These are phyloP conservation scores for Chelonus insularis DNA, from an alignment of 1,140 invertebrate species.

Conservation along the genomic window DNA sequence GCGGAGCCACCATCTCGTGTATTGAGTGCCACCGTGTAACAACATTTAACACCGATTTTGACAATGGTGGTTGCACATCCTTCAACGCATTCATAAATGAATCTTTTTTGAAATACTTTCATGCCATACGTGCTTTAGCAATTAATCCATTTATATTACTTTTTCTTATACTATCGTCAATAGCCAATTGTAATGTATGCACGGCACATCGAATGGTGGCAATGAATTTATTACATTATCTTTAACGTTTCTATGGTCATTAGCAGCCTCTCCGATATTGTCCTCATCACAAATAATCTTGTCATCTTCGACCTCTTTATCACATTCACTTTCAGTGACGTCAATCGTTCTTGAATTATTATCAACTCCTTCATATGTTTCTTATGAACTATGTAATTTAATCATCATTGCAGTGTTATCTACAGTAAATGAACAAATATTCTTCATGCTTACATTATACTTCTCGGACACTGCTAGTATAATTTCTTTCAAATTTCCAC, in stretches of 20 bases:
- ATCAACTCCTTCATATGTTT: neutral
- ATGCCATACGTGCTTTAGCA: neutral
- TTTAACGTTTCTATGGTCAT: neutral
- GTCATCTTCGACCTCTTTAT: no score
- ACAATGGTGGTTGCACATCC: neutral
- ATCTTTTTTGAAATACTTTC: constrained; percentile 1
- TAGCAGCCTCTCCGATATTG: no score
- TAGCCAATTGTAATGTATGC: neutral
- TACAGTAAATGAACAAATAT: constrained; percentile 10
- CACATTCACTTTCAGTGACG: neutral
- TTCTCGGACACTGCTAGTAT: neutral
- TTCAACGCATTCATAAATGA: neutral
- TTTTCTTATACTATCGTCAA: neutral
- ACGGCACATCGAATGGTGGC: neutral
- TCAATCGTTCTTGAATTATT: neutral
- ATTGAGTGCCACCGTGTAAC: constrained; percentile 14
- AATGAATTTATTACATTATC: neutral
- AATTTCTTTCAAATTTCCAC: constrained; percentile 2
- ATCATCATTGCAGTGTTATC: constrained; percentile 21
- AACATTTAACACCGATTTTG: neutral
- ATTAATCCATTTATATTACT: neutral
- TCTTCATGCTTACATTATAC: neutral
- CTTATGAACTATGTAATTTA: neutral
- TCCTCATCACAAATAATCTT: no score
- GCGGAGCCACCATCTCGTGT: constrained; percentile 14